Conservation (phyloP, 2,797 vertebrate genomes). For the Sarcoramphus papa region DNA sequence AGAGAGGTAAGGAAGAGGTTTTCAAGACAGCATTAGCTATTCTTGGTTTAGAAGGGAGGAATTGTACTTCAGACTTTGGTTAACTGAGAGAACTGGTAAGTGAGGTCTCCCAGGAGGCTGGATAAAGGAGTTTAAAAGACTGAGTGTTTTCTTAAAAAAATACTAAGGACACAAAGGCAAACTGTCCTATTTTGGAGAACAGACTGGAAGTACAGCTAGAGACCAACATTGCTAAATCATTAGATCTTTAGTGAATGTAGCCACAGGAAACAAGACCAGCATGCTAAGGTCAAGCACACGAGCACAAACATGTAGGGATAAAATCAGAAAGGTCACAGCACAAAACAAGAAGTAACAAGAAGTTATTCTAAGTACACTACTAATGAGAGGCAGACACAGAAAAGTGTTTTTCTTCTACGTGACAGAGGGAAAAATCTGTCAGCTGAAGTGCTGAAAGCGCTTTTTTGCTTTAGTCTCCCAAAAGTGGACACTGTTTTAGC, state of each 20-base stretch:
- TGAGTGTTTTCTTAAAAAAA: not conserved
- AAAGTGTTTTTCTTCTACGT: slow-evolving; percentile 1
- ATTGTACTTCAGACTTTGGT: not conserved
- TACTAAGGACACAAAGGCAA: slow-evolving; percentile 21
- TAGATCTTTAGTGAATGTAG: slow-evolving; percentile 4
- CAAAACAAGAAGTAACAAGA: slow-evolving; percentile 39
- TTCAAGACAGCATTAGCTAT: not conserved
- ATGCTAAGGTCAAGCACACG: not conserved
- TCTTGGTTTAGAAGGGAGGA: slow-evolving; percentile 22
- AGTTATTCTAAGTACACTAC: slow-evolving; percentile 34
- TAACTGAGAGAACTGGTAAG: slow-evolving; percentile 22
- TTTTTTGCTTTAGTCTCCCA: not conserved
- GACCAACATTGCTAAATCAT: slow-evolving; percentile 9
- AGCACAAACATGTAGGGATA: slow-evolving; percentile 37
- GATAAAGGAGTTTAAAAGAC: slow-evolving; percentile 26
- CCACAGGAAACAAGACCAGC: slow-evolving; percentile 32
- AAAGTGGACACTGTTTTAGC: not conserved
- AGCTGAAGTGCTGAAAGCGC: not conserved
- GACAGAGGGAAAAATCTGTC: not conserved
- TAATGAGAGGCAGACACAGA: not conserved
- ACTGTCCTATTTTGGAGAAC: slow-evolving; percentile 53
- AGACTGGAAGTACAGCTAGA: slow-evolving; percentile 36
- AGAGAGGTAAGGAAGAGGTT: slow-evolving; percentile 81
- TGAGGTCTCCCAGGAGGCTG: not conserved
- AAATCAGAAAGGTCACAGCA: slow-evolving; percentile 46